These are phyloP conservation scores for Thinocorus orbignyianus DNA, from an alignment of 2,113 vertebrate genomes.

Conservation along the genomic window DNA sequence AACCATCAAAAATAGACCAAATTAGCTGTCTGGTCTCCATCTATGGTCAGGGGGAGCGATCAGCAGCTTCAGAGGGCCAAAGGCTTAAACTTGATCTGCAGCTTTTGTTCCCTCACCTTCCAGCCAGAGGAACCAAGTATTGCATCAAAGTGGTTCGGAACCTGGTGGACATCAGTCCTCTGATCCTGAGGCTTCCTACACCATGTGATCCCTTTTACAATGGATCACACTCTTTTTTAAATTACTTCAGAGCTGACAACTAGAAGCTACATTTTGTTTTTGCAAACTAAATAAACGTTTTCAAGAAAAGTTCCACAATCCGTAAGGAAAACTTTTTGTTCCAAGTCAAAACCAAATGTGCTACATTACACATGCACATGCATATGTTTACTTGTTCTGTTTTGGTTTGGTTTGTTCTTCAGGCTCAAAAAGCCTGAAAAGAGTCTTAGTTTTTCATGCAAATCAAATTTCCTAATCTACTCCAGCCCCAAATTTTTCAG, in stretches of 20 bases:
- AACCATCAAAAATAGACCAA: background rate
- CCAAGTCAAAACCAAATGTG: background rate
- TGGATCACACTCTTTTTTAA: background rate
- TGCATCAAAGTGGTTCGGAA: background rate
- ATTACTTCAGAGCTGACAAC: background rate
- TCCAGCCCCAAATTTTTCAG: background rate
- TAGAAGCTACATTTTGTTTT: background rate
- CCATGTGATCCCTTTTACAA: background rate
- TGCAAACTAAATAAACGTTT: background rate
- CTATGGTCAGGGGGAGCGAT: background rate
- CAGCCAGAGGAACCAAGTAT: background rate
- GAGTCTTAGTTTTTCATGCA: background rate
- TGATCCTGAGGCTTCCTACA: background rate
- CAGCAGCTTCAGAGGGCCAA: background rate
- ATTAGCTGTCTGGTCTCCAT: background rate
- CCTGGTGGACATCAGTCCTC: background rate
- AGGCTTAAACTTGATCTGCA: background rate
- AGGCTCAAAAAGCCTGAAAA: background rate
- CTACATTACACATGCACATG: background rate
- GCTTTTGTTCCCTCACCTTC: background rate
- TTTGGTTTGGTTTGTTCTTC: background rate
- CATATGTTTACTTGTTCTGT: background rate
- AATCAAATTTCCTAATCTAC: background rate
- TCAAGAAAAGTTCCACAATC: background rate
- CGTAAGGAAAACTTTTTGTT: background rate